Base-by-base conservation (phyloP, 2,888 invertebrate genomes). In the Brassicogethes aeneus region DNA sequence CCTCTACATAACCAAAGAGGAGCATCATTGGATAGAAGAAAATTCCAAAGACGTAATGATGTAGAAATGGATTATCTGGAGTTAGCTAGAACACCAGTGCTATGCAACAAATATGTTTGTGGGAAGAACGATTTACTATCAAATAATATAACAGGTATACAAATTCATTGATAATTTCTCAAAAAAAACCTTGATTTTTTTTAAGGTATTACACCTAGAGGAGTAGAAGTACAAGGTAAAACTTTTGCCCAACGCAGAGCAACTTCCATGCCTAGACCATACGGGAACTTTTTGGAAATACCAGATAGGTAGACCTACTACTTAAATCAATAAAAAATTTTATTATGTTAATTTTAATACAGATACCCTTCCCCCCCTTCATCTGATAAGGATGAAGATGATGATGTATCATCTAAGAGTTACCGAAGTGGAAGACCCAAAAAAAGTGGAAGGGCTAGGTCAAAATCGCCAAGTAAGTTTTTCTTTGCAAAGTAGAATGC, bases 101-200 rank as follows among this genome's bases (percentile, higher is more conserved):
- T 83, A 31, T 81, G 78, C 59, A 85, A 85, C 62, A 78, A 75
- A 51, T 85, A 85, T 59, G 82, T 81, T 0, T 65, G 82, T 37
- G 77, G 79, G 37, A 69, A 69, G 36, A 54, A 56, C 48, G 70
- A 60, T 62, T 49, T 56, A 1, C 49, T 57, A 10, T 69, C 58
- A 57, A 36, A 61, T 49, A 56, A 50, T 31, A 49, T 58, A 39
- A 60, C 62, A 48, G 60, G 61, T 60, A 53, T 48, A 10, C n/a
- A n/a, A n/a, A n/a, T n/a, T n/a, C n/a, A n/a, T n/a, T n/a, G n/a
- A n/a, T n/a, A n/a, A n/a, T n/a, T n/a, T n/a, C n/a, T n/a, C n/a
- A n/a, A n/a, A 5, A 7, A 23, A 23, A 23, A 10, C 23, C 23
- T 23, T 23, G 23, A 10, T 23, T 7, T 5, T 13, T 32, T 32